Evolutionary conservation across 92 coral and sea anemone genomes (phyloP), one percentile per base, ranked within the genome.

Genomic region (Virgularia gustaviana): DNA sequence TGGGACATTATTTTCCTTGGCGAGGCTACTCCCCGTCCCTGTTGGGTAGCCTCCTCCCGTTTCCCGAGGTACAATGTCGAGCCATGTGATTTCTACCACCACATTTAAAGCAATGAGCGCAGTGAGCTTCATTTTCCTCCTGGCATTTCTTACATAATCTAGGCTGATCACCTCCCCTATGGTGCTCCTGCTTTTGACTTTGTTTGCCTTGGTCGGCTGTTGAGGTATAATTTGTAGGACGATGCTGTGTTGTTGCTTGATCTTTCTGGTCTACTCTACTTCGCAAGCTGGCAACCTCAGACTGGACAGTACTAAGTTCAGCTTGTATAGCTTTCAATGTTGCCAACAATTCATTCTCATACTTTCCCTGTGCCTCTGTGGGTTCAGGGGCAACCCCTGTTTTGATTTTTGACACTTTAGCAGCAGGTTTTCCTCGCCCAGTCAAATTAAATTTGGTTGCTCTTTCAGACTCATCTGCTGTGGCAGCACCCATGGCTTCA

Each of bases 11-110:
- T 49, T 57, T 77, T 25, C 5, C 47, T 70, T 55, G 79, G 36
- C 27, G 23, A 43, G 78, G 82, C 81, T 73, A 83, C 84, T 78
- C 72, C 83, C 79, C 54, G 77, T 72, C 77, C 80, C 70, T 45
- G 51, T 28, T 83, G 65, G 71, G 79, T 81, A 77, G 87, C 79
- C 83, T 54, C 12, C 24, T 35, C 58, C 11, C 70, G 65, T 81
- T 77, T 83, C 83, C 86, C 79, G 30, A 71, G 15, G 49, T 66
- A 39, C 78, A 82, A 35, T 57, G 61, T 32, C 78, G 67, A 0
- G 86, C 74, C 24, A 25, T 65, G 33, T 67, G 86, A 38, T 82
- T 52, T 13, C 16, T 10, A 19, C 74, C 81, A 36, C 86, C 86
- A 70, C 86, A 82, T 32, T 34, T 72, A 30, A 72, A 82, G 36